These are phyloP conservation scores for Diloba caeruleocephala DNA, from an alignment of 2,888 invertebrate species.

Conservation along the genomic window DNA sequence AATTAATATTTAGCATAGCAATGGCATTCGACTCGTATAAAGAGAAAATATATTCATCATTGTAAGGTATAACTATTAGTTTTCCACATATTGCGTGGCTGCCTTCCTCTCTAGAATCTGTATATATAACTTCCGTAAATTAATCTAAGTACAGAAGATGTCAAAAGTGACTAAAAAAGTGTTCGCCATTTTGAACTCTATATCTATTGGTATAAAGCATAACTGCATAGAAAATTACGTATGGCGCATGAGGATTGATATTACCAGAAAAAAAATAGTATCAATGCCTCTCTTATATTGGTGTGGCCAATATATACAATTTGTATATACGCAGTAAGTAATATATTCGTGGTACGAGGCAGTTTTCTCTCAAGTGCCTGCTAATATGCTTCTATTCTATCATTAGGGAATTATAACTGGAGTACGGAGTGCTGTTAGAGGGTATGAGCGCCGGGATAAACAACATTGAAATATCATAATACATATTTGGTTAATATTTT, in stretches of 20 bases:
- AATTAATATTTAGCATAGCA: slow-evolving; percentile 49
- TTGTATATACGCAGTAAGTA: slow-evolving; percentile 30
- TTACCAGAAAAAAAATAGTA: slow-evolving; percentile 31
- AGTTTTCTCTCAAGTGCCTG: slow-evolving; percentile 70
- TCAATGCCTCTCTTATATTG: slow-evolving; percentile 45
- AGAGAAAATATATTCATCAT: slow-evolving; percentile 55
- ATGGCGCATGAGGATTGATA: slow-evolving; percentile 27
- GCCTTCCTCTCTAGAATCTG: slow-evolving; percentile 51
- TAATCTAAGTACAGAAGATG: slow-evolving; percentile 21
- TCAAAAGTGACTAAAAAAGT: slow-evolving; percentile 27
- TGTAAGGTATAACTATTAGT: slow-evolving; percentile 53
- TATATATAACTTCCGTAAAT: slow-evolving; percentile 52
- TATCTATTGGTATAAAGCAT: slow-evolving; percentile 28
- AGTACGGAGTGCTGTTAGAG: slow-evolving; percentile 50
- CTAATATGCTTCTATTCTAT: slow-evolving; percentile 64
- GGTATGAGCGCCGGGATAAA: slow-evolving; percentile 47
- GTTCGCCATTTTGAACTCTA: slow-evolving; percentile 36
- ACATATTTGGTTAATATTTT: slow-evolving; percentile 15
- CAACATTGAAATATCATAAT: slow-evolving; percentile 12
- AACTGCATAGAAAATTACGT: slow-evolving; percentile 23
- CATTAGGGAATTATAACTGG: slow-evolving; percentile 56
- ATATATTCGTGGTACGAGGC: slow-evolving; percentile 42
- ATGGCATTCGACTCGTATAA: slow-evolving; percentile 55
- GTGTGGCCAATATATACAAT: slow-evolving; percentile 38
- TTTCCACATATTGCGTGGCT: slow-evolving; percentile 54